Base-by-base conservation (phyloP, 2,888 invertebrate species). In the Lissonota sp. region DNA sequence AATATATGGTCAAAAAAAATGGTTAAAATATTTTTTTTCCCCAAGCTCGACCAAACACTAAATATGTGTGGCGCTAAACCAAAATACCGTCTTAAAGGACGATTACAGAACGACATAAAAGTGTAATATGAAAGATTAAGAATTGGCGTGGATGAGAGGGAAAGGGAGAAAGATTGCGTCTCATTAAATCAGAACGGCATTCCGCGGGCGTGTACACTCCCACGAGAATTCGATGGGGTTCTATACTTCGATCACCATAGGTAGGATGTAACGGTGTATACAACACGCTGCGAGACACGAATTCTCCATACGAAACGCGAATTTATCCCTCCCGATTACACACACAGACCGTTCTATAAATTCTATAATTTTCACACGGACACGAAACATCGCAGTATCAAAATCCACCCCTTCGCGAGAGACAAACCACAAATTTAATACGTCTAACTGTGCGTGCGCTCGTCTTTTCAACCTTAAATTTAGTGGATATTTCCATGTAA, bases 171-270 rank as follows among this genome's bases (percentile, higher is more conserved):
- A 77, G 80, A 82, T 77, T 82, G 76, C 77, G 83, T 85, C 84
- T 85, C 85, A 92, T 92, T 92, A 92, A 92, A 92, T 92, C 92
- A 92, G 92, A 92, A 91, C 92, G 90, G 92, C 92, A 92, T 92
- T 92, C 92, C 92, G 88, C 87, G 89, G 88, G 88, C 92, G 89
- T 92, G 92, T 92, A 92, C 91, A 92, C 92, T 92, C 92, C 92
- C 92, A 92, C 92, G 92, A 91, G 88, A 89, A 86, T 91, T 90
- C 90, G 90, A 91, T 90, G 91, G 91, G 91, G 90, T 90, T 90
- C 91, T 90, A 26, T 26, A 90, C 90, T 91, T 90, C 90, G 91
- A 91, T 91, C 91, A 90, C 88, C 90, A 86, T 89, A 88, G 89
- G 88, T 87, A 90, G 90, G 88, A 87, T 90, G 89, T 89, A 89